Percentiles rank a stretch among this genome's conserved stretches.
phyloP scores from a whole-genome alignment of 2,888 invertebrate genomes.

The Latrodectus elegans region DNA sequence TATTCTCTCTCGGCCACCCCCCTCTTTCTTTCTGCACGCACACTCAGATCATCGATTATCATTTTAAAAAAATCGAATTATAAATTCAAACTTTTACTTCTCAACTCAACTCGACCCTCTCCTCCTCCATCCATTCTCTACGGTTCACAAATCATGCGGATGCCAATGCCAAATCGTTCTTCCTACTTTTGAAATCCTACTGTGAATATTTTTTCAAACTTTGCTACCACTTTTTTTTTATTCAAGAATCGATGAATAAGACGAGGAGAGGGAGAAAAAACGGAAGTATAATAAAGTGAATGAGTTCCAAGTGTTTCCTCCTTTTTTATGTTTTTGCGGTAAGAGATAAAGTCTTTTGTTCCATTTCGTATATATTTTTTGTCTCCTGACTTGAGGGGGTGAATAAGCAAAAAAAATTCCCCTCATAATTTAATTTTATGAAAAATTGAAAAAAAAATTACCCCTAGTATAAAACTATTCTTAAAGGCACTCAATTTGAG shows the following conservation, averaged over 20 bases:
- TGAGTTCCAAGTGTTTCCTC: slow-evolving; percentile 14
- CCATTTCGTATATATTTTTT: not conserved
- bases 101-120: not conserved
- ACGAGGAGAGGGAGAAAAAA: slow-evolving; percentile 2
- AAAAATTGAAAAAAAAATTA: no score
- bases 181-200: slow-evolving; percentile 11
- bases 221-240: slow-evolving; percentile 15
- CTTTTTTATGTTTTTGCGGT: slow-evolving; percentile 52
- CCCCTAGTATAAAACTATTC: no score
- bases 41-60: slow-evolving; percentile 33
- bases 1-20: slow-evolving; percentile 27
- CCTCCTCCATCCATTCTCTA: slow-evolving; percentile 36
- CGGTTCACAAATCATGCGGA: slow-evolving; percentile 59
- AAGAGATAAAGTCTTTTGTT: slow-evolving; percentile 23
- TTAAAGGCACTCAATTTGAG: no score
- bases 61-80: slow-evolving; percentile 61
- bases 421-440: no score
- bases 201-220: slow-evolving; percentile 9
- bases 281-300: slow-evolving; percentile 10
- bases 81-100: slow-evolving; percentile 58
- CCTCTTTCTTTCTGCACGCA: no score
- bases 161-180: slow-evolving; percentile 59
- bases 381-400: not conserved
- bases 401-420: no score
- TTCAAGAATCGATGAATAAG: slow-evolving; percentile 12